These are phyloP conservation scores for Coluber constrictor DNA, from an alignment of 2,797 vertebrate genomes.

Conservation along the genomic window DNA sequence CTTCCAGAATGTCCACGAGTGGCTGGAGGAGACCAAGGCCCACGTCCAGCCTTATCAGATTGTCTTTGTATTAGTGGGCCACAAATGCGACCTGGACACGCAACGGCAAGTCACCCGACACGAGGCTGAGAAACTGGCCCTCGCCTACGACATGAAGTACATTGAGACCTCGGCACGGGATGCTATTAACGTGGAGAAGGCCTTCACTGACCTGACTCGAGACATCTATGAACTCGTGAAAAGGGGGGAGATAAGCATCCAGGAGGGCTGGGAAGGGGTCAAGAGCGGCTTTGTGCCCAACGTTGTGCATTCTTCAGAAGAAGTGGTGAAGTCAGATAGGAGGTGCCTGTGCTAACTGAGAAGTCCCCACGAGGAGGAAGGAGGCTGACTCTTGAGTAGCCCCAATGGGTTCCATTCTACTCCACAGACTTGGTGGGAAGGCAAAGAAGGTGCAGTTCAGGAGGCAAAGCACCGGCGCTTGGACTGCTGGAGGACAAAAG, in stretches of 20 bases:
- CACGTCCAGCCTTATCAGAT: conserved; percentile 97
- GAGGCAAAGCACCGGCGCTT: conserved; percentile 44
- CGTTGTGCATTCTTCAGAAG: conserved; percentile 96
- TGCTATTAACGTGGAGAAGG: conserved; percentile 96
- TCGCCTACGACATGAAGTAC: conserved; percentile 93
- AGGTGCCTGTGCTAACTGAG: conserved; percentile 91
- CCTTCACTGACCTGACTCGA: conserved; percentile 95
- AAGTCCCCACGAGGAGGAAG: conserved; percentile 34
- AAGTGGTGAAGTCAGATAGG: conserved; percentile 96
- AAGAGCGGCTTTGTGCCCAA: conserved; percentile 98
- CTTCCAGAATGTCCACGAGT: conserved; percentile 97
- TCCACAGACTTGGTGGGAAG: conserved; percentile 62
- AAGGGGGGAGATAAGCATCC: conserved; percentile 92
- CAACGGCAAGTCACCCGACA: conserved; percentile 92
- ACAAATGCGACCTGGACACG: conserved; percentile 95
- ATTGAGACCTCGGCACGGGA: conserved; percentile 96
- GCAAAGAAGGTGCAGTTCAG: conserved; percentile 45
- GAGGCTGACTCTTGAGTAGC: conserved; percentile 62
- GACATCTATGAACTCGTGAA: conserved; percentile 97
- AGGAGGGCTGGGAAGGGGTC: conserved; percentile 98
- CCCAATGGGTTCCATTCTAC: conserved; percentile 55
- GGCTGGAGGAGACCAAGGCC: conserved; percentile 95
- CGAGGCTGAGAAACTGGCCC: conserved; percentile 94
- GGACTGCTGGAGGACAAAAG: conserved; percentile 51
- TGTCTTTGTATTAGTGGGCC: conserved; percentile 94